phyloP scores from a whole-genome alignment of 2,888 invertebrate genomes.

The Rhodophaea formosa region DNA sequence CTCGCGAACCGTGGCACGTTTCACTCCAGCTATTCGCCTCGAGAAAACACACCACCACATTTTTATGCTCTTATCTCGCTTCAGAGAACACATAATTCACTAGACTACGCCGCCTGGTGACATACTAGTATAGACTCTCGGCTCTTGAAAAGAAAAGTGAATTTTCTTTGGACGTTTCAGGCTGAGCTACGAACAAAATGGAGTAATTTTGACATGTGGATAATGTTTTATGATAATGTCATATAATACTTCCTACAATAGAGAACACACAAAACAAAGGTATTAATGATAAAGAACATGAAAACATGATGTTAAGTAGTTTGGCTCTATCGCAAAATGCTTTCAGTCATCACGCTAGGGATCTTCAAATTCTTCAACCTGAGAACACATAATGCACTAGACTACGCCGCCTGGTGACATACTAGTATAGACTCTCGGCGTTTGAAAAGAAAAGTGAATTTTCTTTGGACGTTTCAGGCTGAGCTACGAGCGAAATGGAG shows the following conservation, averaged over 20 bases:
- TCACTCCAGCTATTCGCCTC: slow-evolving; percentile 76
- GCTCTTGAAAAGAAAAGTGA: slow-evolving; percentile 63
- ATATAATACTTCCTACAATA: no score
- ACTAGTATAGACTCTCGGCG: slow-evolving; percentile 45
- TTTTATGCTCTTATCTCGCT: slow-evolving; percentile 69
- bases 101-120: slow-evolving; percentile 20
- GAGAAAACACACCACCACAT: slow-evolving; percentile 71
- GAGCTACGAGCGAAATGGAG: background rate
- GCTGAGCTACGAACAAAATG: slow-evolving; percentile 7
- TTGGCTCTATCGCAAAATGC: no score
- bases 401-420: slow-evolving; percentile 19
- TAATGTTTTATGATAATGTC: no score
- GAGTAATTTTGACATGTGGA: slow-evolving; percentile 3
- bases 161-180: slow-evolving; percentile 34
- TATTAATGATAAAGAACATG: no score
- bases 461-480: slow-evolving; percentile 28
- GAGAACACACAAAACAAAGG: no score
- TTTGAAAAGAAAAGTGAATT: slow-evolving; percentile 67
- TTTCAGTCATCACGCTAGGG: no score
- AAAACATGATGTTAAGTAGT: no score
- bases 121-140: slow-evolving; percentile 46
- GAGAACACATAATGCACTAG: slow-evolving; percentile 45
- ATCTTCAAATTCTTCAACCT: no score
- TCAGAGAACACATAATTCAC: slow-evolving; percentile 51
- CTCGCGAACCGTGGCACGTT: slow-evolving; percentile 67